Conservation (phyloP, 2,113 vertebrate species). For the Probosciger aterrimus region DNA sequence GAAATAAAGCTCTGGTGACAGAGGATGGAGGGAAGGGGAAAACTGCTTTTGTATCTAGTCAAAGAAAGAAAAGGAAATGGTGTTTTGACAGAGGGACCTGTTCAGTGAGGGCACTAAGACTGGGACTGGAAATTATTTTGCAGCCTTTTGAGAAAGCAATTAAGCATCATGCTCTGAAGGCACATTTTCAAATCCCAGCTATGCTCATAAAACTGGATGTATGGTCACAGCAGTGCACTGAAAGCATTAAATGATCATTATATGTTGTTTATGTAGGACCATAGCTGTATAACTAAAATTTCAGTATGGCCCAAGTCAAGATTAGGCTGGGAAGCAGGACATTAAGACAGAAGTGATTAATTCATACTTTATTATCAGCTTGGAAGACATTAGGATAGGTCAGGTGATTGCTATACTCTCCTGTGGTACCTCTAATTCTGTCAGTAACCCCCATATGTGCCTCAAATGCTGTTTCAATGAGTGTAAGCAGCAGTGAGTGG, state of each 20-base stretch:
- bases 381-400: not conserved
- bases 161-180: slow-evolving; percentile 1
- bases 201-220: not conserved
- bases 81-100: not conserved
- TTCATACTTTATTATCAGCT: not conserved
- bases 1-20: not conserved
- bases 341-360: not conserved
- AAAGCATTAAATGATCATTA: not conserved
- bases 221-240: not conserved
- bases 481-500: not conserved
- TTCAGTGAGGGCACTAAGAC: not conserved
- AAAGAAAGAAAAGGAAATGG: not conserved
- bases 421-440: not conserved
- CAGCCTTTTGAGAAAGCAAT: slow-evolving; percentile 20
- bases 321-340: not conserved
- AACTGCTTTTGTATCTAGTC: not conserved
- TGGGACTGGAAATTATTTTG: not conserved
- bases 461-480: not conserved
- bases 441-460: not conserved
- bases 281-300: not conserved
- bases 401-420: not conserved
- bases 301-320: not conserved
- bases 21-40: not conserved
- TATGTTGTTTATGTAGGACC: not conserved
- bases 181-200: not conserved